Base-by-base conservation (phyloP, 2,888 invertebrate species). In the Chelonus formosanus region DNA sequence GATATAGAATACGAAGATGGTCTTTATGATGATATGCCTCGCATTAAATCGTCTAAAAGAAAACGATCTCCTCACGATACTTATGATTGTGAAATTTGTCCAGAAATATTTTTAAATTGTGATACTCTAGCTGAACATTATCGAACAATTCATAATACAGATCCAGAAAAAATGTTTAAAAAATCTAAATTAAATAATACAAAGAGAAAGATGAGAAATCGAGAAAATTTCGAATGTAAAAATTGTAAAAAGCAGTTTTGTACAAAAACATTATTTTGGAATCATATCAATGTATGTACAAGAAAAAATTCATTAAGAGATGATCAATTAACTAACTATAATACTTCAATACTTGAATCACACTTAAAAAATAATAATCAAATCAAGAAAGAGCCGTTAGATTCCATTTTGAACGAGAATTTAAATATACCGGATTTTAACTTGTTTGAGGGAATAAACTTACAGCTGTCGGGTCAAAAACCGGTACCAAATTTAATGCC, bases 341-440 rank as follows among this genome's bases (percentile, higher is more conserved):
- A 75, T 1, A 67, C 75, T 0, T 81, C 82, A 5, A 82, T 80
- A 56, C 73, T 82, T n/a, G 82, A 81, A 63, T 76, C 81, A 0
- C 81, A 80, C 61, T 68, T 80, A 5, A 84, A 82, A 59, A 83
- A 81, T 58, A 83, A 82, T 56, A 82, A 81, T 68, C 78, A 80
- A 63, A 78, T 80, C 3, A 81, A 80, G 62, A 78, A 76, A 20
- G 76, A 76, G 31, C 71, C 74, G 0, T 31, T 70, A 3, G 74
- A 76, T 5, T 56, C 71, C 0, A 43, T 61, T 0, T 43, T 75
- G 6, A 77, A 75, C 57, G 81, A 80, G 32, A 80, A 83, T 63
- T 69, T 84, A 5, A 84, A 84, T 61, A 84, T 83, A 52, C 84
- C 84, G 3, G 84, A 84, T 53, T 84, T 84, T 60, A 84, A 83